A percentile compares a stretch with the other conserved stretches of the same genome.
These are phyloP conservation scores for Saguinus midas DNA, from an alignment of 2,113 vertebrate species.

Conservation along the genomic window DNA sequence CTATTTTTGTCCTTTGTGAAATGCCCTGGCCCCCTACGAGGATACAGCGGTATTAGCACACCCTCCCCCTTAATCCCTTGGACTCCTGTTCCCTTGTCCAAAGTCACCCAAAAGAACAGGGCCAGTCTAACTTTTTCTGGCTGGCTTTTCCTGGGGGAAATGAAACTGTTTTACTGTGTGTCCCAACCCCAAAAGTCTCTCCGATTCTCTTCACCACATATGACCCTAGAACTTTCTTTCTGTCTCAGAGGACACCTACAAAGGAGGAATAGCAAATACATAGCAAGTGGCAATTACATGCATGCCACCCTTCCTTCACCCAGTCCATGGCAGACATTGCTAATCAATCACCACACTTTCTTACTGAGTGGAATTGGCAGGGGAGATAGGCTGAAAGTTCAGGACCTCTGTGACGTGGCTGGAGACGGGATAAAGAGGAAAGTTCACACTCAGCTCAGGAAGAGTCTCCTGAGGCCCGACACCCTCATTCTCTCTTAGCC, in stretches of 20 bases:
- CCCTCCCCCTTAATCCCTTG: not conserved
- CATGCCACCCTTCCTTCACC: fast-evolving
- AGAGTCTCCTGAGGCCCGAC: not conserved
- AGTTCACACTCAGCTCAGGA: not conserved
- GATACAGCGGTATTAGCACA: conserved; percentile 57
- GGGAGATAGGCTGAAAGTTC: not conserved
- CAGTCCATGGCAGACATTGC: not conserved
- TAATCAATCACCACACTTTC: not conserved
- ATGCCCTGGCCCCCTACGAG: conserved; percentile 34
- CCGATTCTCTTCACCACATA: not conserved
- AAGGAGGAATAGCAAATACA: not conserved
- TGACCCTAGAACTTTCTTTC: not conserved
- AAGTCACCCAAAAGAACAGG: not conserved
- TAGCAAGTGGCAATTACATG: not conserved
- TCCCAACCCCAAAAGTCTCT: not conserved
- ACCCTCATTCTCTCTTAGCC: not conserved
- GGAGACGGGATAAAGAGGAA: not conserved
- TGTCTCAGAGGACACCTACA: not conserved
- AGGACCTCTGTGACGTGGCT: not conserved
- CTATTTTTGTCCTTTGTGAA: conserved; percentile 75
- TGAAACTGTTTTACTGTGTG: not conserved
- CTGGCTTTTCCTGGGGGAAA: conserved; percentile 14
- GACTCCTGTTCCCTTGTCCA: conserved; percentile 42
- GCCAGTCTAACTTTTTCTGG: not conserved
- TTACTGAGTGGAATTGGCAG: not conserved